Conservation (phyloP, 2,797 vertebrate species). For the Galago senegalensis region DNA sequence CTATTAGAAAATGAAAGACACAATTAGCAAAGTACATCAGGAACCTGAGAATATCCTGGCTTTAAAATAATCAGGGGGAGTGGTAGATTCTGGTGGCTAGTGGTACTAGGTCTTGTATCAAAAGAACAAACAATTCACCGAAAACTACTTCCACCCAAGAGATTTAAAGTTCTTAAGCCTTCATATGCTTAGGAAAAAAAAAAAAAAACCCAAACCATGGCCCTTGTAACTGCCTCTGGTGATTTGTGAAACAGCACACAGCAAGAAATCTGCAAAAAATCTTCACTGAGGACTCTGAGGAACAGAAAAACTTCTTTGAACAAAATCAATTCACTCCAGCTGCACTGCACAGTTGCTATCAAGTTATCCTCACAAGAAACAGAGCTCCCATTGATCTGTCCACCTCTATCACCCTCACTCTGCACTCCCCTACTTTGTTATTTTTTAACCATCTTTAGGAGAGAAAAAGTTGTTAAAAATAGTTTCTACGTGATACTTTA, state of each 20-base stretch:
- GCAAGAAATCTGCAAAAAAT: not conserved
- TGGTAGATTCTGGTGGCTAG: not conserved
- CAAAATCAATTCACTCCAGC: slow-evolving; percentile 70
- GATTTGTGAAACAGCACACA: slow-evolving; percentile 42
- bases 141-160: slow-evolving; percentile 48
- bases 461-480: not conserved
- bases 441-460: slow-evolving; percentile 28
- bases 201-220: not conserved
- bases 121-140: slow-evolving; percentile 57
- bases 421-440: slow-evolving; percentile 51
- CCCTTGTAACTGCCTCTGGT: slow-evolving; percentile 58
- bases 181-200: not conserved
- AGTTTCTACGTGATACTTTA: not conserved
- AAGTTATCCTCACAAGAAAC: slow-evolving; percentile 51
- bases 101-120: not conserved
- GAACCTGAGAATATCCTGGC: not conserved
- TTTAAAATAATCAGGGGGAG: slow-evolving; percentile 22
- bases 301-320: slow-evolving; percentile 64
- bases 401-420: slow-evolving; percentile 31
- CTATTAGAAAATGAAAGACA: slow-evolving; percentile 59
- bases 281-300: slow-evolving; percentile 17
- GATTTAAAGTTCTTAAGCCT: slow-evolving; percentile 61
- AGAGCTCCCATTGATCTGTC: slow-evolving; percentile 53
- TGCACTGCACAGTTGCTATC: not conserved
- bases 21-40: slow-evolving; percentile 56